Evolutionary conservation across 2,888 invertebrate genomes (phyloP), one percentile per base, ranked within the genome.

Genomic region (Stegana nigrithorax): DNA sequence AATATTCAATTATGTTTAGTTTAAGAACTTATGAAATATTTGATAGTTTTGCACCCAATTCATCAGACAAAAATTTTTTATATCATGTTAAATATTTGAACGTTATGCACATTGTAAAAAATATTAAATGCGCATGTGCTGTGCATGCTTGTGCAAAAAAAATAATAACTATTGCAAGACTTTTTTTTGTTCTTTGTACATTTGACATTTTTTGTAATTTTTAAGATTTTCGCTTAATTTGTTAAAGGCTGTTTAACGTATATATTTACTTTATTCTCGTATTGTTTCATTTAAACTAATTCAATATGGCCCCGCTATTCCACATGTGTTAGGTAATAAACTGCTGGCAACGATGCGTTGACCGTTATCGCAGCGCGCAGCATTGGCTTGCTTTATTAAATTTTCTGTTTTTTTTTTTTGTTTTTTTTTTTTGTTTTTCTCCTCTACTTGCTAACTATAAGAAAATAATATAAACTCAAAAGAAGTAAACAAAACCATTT

Each of bases 291-390:
- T 42, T 77, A 80, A 26, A 56, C 55, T 63, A 63, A 79, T 80
- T 79, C 81, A 81, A 82, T 85, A 85, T 85, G 84, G 85, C 85
- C 84, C 84, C 84, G 84, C 84, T 85, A 85, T 85, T 85, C 84
- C 84, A 85, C 85, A 84, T 73, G 78, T 80, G 73, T 82, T 67
- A 55, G 53, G 53, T 55, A 55, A 29, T 36, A 36, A 19, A 19
- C 26, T 39, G 60, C 42, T 58, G 42, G 44, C 57, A 57, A 57
- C 60, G 60, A 60, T 62, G 25, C 12, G 26, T 36, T 44, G 17
- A 21, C 47, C 47, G 25, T 45, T 45, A 45, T 39, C n/a, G 6
- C 2, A 4, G 5, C 4, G 1, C 4, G 17, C 23, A 21, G 2
- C 45, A 45, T 45, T 45, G 45, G 10, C 45, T 12, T 7, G 12